Conservation (phyloP, 2,797 vertebrate genomes). For the Labeo calbasu region DNA sequence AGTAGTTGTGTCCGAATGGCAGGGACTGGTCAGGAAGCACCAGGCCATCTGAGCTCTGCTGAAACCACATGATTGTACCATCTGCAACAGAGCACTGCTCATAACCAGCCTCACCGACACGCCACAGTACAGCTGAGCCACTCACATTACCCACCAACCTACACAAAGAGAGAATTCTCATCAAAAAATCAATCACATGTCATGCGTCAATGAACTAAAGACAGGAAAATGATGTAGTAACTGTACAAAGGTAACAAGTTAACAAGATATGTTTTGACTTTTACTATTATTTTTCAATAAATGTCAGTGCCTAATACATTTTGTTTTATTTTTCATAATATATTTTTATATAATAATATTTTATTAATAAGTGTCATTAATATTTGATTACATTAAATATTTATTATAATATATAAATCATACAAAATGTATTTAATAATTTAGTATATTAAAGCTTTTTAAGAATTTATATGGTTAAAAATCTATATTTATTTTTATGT, state of each 20-base stretch:
- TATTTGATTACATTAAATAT: no score
- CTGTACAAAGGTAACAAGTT: neutral
- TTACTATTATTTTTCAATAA: neutral
- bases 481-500: neutral
- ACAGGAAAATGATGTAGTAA: no score
- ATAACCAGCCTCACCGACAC: constrained; percentile 86
- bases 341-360: neutral
- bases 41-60: constrained; percentile 87
- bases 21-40: constrained; percentile 89
- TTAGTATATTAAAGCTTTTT: neutral
- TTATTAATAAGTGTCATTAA: neutral
- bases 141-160: constrained; percentile 81
- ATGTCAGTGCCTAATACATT: neutral
- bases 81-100: constrained; percentile 90
- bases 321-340: neutral
- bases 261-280: neutral
- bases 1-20: constrained; percentile 91
- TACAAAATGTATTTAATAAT: no score
- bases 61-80: constrained; percentile 85
- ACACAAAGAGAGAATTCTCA: neutral
- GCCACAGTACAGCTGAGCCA: constrained; percentile 90
- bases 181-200: no score
- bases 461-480: neutral
- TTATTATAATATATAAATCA: neutral
- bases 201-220: neutral